Base-by-base conservation (phyloP, 2,797 vertebrate species). In the Glossophaga mutica region DNA sequence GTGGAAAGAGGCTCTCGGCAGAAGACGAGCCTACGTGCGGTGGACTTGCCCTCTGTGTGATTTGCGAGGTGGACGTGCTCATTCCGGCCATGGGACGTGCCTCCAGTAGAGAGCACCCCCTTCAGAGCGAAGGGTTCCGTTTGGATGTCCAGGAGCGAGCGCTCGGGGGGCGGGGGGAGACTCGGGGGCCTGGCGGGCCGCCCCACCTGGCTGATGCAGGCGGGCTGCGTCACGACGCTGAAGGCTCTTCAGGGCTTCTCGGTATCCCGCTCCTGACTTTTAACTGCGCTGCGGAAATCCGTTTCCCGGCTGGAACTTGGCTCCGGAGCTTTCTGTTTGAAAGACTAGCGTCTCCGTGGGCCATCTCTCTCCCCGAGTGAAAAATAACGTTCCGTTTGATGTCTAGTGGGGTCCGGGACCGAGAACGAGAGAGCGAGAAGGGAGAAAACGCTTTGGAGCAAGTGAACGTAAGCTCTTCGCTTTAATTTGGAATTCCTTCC, bases 401-500 rank as follows among this genome's bases (percentile, higher is more conserved):
- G 46, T 73, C 7, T 15, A 39, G 32, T 16, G 21, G 74, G 11
- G 3, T 86, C 79, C 42, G 6, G 2, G 55, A 34, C 21, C 14
- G 5, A 37, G 52, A 46, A 19, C 2, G 24, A 62, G 83, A 74
- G 55, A 7, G 67, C 9, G 39, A n/a, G 87, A 79, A 71, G 52
- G 50, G 67, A 52, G 73, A 29, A 81, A 79, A 78, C 39, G 3
- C 77, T 73, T 73, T 76, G 26, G 90, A 79, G 50, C 57, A 68
- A 83, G 57, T 5, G 50, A 73, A 89, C 87, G 78, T 22, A 73
- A 74, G 84, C 57, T 3, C 62, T 50, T 5, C 4, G 16, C n/a
- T 97, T 96, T 83, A 82, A 78, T 88, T 91, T 85, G 68, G 37
- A 62, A 67, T 78, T 78, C 96, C 78, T 71, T 94, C 68, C 86